Base-by-base conservation (phyloP, 2,888 invertebrate genomes). In the Parapristionchus giblindavisi region DNA sequence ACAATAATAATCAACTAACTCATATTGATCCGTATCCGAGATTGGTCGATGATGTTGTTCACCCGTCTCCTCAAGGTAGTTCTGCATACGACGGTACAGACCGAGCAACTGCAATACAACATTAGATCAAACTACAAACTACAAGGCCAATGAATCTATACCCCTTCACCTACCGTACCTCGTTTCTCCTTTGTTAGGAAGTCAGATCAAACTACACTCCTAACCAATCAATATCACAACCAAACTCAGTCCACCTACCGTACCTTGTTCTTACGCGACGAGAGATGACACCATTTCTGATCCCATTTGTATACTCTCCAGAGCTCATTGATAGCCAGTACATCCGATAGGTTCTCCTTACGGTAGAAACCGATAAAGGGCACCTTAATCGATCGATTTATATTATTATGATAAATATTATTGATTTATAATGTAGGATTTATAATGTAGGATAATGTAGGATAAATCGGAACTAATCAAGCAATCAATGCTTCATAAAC, bases 331-430 rank as follows among this genome's bases (percentile, higher is more conserved):
- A 96, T 94, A 82, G 93, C 94, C 32, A 99, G 90, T 86, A 78
- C 34, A 4, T 77, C 65, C 11, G 32, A 93, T 0, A 98, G 95
- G 85, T 96, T 96, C 89, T 99, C 99, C 89, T 99, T 99, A 36
- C 98, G 92, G 88, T 99, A 99, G 89, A 96, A 97, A 0, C 96
- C 95, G 84, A 99, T 99, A 89, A 99, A 99, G 0, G 99, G 98
- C 56, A 98, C 96, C 79, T 79, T 58, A 29, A 75, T n/a, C n/a
- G n/a, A n/a, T n/a, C n/a, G n/a, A n/a, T n/a, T n/a, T n/a, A n/a
- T n/a, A n/a, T n/a, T n/a, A n/a, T n/a, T n/a, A n/a, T n/a, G n/a
- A n/a, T n/a, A n/a, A n/a, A n/a, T n/a, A n/a, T n/a, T n/a, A n/a
- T n/a, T n/a, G n/a, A n/a, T n/a, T n/a, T n/a, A n/a, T n/a, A n/a